phyloP scores from a whole-genome alignment of 2,888 invertebrate genomes.

The Acleris emargana region DNA sequence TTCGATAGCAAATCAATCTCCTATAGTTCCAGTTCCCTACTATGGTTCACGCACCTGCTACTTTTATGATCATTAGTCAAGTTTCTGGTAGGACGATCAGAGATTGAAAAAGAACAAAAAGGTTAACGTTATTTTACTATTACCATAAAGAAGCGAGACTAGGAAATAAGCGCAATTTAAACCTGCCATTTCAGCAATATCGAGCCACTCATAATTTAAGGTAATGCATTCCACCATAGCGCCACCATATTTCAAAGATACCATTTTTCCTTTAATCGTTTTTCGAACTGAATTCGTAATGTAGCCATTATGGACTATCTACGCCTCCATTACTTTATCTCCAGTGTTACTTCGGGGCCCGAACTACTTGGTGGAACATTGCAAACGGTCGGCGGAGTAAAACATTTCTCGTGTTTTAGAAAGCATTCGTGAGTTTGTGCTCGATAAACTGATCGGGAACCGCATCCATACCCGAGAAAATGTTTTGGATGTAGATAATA shows the following conservation, averaged over 20 bases:
- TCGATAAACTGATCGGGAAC: conserved; percentile 54
- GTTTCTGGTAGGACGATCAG: not conserved
- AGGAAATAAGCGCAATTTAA: not conserved
- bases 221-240: conserved; percentile 20
- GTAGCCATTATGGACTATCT: conserved; percentile 37
- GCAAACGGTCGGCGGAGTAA: conserved; percentile 70
- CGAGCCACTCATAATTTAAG: conserved; percentile 8
- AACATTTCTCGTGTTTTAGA: conserved; percentile 77
- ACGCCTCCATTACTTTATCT: conserved; percentile 43
- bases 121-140: too few species aligned
- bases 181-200: not conserved
- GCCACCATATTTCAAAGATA: conserved; percentile 33
- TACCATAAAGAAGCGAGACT: too few species aligned
- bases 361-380: conserved; percentile 54
- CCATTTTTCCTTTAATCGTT: conserved; percentile 34
- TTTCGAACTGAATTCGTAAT: conserved; percentile 33
- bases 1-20: not conserved
- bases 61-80: not conserved
- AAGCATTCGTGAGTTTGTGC: conserved; percentile 63
- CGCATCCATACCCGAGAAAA: conserved; percentile 40
- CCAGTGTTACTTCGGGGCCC: conserved; percentile 45
- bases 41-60: not conserved
- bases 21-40: not conserved
- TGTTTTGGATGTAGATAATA: conserved; percentile 39
- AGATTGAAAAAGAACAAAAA: too few species aligned